phyloP scores from a whole-genome alignment of 1,140 invertebrate genomes.

The Pseudobourletiella spinata region DNA sequence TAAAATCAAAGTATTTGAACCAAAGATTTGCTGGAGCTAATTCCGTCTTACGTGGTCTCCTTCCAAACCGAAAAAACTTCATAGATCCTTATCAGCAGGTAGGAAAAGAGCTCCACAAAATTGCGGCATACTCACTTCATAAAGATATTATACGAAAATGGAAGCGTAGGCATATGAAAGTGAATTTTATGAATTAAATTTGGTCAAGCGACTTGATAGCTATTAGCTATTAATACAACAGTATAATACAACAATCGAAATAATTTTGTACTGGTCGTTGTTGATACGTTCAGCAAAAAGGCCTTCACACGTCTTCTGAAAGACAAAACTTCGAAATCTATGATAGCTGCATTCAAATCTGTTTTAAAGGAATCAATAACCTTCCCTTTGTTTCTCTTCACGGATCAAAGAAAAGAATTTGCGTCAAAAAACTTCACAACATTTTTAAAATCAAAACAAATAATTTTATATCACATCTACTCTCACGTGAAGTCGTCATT shows the following conservation, averaged over 20 bases:
- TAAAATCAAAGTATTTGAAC: no score
- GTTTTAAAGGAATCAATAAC: not conserved
- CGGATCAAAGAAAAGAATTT: conserved; percentile 21
- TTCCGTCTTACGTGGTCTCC: no score
- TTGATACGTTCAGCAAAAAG: conserved; percentile 6
- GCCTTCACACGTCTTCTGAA: conserved; percentile 5
- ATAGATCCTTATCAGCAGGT: no score
- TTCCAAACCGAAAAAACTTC: no score
- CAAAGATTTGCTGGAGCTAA: no score
- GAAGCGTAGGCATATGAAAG: no score
- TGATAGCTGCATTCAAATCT: conserved; percentile 6
- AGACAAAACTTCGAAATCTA: not conserved
- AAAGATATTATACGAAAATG: no score
- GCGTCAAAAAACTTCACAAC: not conserved
- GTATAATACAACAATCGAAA: conserved; percentile 3
- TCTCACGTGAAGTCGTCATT: conserved; percentile 1
- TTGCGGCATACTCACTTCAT: no score
- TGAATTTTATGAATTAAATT: no score
- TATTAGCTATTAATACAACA: no score
- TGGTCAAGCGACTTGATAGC: no score
- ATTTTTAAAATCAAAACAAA: not conserved
- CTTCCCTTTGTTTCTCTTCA: not conserved
- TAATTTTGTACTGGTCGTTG: conserved; percentile 1
- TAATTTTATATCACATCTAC: conserved; percentile 1
- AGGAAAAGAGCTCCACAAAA: no score